A percentile compares a stretch with the other conserved stretches of the same genome.
Conservation (phyloP, 2,888 invertebrate species). For the Quadroppia sp. region DNA sequence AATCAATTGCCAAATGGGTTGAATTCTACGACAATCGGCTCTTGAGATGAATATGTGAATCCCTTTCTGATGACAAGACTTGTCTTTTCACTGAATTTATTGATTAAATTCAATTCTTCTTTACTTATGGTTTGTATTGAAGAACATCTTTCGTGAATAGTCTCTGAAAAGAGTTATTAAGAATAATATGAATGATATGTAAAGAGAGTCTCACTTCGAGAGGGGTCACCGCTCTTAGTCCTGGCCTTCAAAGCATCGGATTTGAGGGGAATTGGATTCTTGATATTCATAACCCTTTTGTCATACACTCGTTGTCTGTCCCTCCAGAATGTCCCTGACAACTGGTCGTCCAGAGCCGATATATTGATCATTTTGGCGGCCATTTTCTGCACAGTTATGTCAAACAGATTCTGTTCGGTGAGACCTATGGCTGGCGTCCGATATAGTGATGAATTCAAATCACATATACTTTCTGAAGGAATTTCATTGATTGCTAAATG, state of each 20-base stretch:
- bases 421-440: conserved; percentile 13
- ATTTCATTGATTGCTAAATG: no score
- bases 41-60: not conserved
- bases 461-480: not conserved
- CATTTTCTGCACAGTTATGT: conserved; percentile 20
- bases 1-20: no score
- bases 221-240: not conserved
- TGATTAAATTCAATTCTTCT: not conserved
- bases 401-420: conserved; percentile 13
- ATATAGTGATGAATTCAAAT: not conserved
- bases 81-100: conserved; percentile 4
- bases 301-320: not conserved
- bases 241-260: not conserved
- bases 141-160: not conserved
- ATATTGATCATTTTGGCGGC: conserved; percentile 23
- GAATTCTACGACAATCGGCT: conserved; percentile 24
- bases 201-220: not conserved
- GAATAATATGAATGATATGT: not conserved
- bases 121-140: not conserved
- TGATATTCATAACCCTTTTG: not conserved
- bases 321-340: not conserved
- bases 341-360: not conserved
- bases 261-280: not conserved
- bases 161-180: not conserved
- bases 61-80: not conserved